These are phyloP conservation scores for Zonotrichia leucophrys DNA, from an alignment of 2,113 vertebrate species.

Conservation along the genomic window DNA sequence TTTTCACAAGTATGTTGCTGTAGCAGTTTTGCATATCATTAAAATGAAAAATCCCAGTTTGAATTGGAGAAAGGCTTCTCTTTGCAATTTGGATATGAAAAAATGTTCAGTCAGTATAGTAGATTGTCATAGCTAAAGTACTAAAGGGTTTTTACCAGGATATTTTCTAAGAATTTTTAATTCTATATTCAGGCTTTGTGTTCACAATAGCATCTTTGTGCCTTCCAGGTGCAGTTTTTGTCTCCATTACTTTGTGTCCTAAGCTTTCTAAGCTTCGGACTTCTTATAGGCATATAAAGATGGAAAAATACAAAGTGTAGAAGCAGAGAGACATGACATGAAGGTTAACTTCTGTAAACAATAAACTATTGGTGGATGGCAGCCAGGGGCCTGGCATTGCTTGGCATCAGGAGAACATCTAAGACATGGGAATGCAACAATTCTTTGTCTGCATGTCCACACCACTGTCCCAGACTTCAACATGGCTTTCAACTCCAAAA, in stretches of 20 bases:
- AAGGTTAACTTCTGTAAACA: not conserved
- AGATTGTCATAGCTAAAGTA: not conserved
- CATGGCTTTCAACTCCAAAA: not conserved
- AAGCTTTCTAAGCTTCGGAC: not conserved
- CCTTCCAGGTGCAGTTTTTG: not conserved
- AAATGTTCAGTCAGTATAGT: not conserved
- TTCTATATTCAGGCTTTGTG: not conserved
- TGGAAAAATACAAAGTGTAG: not conserved
- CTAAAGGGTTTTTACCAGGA: not conserved
- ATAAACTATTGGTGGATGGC: not conserved
- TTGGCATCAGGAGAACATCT: not conserved
- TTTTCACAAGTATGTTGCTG: not conserved
- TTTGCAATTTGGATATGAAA: not conserved
- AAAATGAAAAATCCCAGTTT: not conserved
- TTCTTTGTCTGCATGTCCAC: not conserved
- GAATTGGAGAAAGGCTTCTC: not conserved
- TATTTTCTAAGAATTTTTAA: not conserved
- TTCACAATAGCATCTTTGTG: not conserved
- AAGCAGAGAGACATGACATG: not conserved
- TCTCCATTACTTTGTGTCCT: not conserved
- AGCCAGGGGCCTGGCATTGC: not conserved
- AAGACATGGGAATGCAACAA: fast-evolving
- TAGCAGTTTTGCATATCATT: not conserved
- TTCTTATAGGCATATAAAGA: not conserved
- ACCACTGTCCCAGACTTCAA: not conserved